Conservation (phyloP, 2,113 vertebrate genomes). For the Rhodinocichla rosea region DNA sequence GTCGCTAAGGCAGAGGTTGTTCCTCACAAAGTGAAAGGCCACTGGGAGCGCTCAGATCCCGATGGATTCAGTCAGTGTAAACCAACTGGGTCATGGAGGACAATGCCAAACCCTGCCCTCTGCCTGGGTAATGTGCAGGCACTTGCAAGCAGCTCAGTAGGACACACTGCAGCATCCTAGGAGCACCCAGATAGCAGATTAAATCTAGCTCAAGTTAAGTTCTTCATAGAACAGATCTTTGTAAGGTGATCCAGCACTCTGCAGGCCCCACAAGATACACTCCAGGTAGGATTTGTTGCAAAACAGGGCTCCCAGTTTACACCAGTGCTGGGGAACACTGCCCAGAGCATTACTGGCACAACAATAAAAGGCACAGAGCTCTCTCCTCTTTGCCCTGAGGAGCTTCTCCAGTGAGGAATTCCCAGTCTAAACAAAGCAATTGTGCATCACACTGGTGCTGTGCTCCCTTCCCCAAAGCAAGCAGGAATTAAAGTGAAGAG, state of each 20-base stretch:
- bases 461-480: neutral
- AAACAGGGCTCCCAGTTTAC: neutral
- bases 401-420: neutral
- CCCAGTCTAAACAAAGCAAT: slow-evolving; percentile 26
- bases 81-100: neutral
- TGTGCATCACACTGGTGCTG: neutral
- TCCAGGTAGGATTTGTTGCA: neutral
- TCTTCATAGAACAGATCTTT: neutral
- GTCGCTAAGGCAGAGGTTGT: neutral
- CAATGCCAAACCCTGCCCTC: neutral
- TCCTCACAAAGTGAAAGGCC: neutral
- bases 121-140: neutral
- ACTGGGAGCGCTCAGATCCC: neutral
- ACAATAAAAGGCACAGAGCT: neutral
- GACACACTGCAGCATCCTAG: neutral
- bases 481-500: neutral
- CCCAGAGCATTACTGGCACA: neutral
- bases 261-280: neutral
- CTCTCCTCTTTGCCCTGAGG: neutral
- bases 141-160: neutral
- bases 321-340: neutral
- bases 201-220: neutral
- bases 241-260: neutral
- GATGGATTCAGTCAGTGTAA: fast-evolving
- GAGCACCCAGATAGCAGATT: neutral